Conservation (phyloP, 1,140 invertebrate genomes). For the Homalodisca vitripennis region DNA sequence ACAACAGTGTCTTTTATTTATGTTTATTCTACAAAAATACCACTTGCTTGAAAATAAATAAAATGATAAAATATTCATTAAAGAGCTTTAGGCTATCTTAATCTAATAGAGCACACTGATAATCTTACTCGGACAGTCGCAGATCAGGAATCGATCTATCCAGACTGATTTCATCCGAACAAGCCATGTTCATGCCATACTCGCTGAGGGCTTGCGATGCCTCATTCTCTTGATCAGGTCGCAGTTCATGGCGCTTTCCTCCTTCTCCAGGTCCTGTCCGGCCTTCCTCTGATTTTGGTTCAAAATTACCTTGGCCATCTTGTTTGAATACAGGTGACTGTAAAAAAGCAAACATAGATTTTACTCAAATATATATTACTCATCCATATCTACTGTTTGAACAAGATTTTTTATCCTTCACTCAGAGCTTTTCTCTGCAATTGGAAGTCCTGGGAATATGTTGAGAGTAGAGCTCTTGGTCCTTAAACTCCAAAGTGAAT, state of each 20-base stretch:
- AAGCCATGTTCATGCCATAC: constrained; percentile 97
- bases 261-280: constrained; percentile 79
- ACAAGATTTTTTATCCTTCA: no score
- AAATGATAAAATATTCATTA: no score
- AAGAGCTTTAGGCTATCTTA: no score
- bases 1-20: no score
- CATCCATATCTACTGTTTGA: no score
- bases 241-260: constrained; percentile 72
- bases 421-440: no score
- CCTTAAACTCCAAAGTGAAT: no score
- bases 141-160: constrained; percentile 85
- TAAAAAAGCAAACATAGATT: constrained; percentile 28
- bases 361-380: neutral
- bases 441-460: no score
- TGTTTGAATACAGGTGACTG: constrained; percentile 46
- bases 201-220: constrained; percentile 73
- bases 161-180: constrained; percentile 88
- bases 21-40: no score
- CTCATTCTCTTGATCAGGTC: constrained; percentile 73
- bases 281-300: constrained; percentile 58
- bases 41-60: no score
- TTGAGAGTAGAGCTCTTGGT: no score
- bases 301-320: constrained; percentile 61
- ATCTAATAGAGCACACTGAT: no score
- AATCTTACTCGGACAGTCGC: constrained; percentile 71